Percentiles rank a stretch among this genome's conserved stretches.
phyloP scores from a whole-genome alignment of 2,797 vertebrate genomes.

The Xiphophorus birchmanni region DNA sequence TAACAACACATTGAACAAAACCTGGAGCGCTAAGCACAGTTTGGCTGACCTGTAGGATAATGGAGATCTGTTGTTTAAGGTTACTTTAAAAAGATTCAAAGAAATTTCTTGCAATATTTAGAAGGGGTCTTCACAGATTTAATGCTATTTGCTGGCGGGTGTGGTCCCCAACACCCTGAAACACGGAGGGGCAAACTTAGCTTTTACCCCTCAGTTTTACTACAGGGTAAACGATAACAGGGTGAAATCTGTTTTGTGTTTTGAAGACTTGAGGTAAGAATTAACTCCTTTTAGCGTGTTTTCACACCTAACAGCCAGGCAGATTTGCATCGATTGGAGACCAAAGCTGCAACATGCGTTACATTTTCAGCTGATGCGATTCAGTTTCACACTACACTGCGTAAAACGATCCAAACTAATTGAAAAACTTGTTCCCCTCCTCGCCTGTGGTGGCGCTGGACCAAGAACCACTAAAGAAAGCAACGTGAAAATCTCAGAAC shows the following conservation, averaged over 20 bases:
- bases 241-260: not conserved
- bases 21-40: not conserved
- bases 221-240: not conserved
- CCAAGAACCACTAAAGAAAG: too few species aligned
- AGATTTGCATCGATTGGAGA: too few species aligned
- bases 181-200: not conserved
- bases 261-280: not conserved
- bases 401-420: too few species aligned
- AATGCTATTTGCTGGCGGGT: too few species aligned
- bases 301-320: too few species aligned
- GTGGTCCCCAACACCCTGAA: not conserved
- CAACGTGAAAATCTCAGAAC: too few species aligned
- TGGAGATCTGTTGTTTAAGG: not conserved
- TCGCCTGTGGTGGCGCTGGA: too few species aligned
- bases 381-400: too few species aligned
- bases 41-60: not conserved
- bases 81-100: not conserved
- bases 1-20: not conserved
- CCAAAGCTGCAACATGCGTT: too few species aligned
- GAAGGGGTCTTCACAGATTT: too few species aligned
- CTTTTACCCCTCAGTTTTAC: not conserved
- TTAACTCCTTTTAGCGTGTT: not conserved
- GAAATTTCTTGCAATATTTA: not conserved
- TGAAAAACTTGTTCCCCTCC: too few species aligned
- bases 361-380: too few species aligned